Evolutionary conservation across 1,140 invertebrate genomes (phyloP).

Genomic region (Drosophila hydei): DNA sequence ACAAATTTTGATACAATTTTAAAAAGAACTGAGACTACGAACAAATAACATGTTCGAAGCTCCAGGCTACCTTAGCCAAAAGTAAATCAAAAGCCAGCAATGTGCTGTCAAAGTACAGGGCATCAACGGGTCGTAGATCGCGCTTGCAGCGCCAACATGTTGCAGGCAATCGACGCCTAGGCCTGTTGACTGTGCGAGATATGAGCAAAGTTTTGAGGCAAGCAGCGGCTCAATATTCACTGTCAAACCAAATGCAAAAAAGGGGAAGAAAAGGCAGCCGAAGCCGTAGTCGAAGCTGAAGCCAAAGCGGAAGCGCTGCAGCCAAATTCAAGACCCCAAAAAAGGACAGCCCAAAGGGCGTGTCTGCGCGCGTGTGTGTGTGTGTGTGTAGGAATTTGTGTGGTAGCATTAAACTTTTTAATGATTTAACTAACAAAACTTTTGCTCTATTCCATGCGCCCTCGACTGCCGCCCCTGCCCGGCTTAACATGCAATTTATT

Average conservation of each 20-base stretch:
- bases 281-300: too few species aligned
- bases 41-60: neutral
- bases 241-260: constrained; percentile 27
- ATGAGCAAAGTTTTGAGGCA: constrained; percentile 61
- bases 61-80: neutral
- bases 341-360: neutral
- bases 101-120: neutral
- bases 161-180: constrained; percentile 41
- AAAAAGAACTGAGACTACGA: neutral
- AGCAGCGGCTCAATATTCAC: constrained; percentile 33
- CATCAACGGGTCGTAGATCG: neutral
- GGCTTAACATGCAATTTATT: constrained; percentile 75
- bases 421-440: constrained; percentile 84
- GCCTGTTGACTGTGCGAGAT: constrained; percentile 49
- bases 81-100: neutral
- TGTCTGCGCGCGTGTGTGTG: constrained; percentile 3
- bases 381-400: constrained; percentile 51
- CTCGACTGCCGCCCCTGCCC: constrained; percentile 13
- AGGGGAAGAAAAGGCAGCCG: neutral
- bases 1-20: constrained; percentile 3
- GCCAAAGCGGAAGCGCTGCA: constrained; percentile 31
- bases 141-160: neutral
- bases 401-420: constrained; percentile 81
- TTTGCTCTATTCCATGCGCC: constrained; percentile 60
- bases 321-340: constrained; percentile 33